phyloP scores from a whole-genome alignment of 2,797 vertebrate genomes.

The Tapirus indicus region DNA sequence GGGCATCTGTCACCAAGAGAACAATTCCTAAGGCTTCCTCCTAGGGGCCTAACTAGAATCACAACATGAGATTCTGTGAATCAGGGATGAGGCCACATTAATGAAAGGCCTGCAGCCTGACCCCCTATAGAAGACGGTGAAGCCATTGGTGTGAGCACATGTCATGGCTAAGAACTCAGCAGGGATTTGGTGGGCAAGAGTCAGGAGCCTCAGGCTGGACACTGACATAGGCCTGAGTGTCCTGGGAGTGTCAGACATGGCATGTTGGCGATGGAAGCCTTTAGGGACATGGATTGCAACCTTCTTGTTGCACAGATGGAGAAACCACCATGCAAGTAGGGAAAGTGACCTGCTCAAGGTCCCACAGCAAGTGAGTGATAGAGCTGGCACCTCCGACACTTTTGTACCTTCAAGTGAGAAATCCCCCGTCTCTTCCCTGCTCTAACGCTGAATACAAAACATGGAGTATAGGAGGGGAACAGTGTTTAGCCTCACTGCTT shows the following conservation, averaged over 20 bases:
- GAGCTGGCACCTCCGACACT: background rate
- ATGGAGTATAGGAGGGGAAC: background rate
- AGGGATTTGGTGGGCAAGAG: background rate
- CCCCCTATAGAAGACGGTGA: background rate
- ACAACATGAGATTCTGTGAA: background rate
- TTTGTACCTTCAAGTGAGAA: background rate
- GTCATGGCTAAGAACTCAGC: background rate
- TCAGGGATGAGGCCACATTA: background rate
- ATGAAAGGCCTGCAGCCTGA: slow-evolving; percentile 7
- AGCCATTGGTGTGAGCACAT: background rate
- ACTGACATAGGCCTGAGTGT: background rate
- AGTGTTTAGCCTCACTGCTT: background rate
- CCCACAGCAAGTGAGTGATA: background rate
- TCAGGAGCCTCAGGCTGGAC: background rate
- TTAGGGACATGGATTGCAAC: slow-evolving; percentile 19
- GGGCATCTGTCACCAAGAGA: background rate
- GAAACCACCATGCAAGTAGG: background rate
- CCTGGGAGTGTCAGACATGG: background rate
- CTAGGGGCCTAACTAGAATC: background rate
- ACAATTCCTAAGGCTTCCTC: background rate
- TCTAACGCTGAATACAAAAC: slow-evolving; percentile 25
- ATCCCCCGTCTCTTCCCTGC: background rate
- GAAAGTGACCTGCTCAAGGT: slow-evolving; percentile 3
- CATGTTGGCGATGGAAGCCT: background rate
- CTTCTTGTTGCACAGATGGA: background rate